A percentile compares a stretch with the other conserved stretches of the same genome.
These are phyloP conservation scores for Laodelphax striatellus DNA, from an alignment of 1,140 invertebrate genomes.

Conservation along the genomic window DNA sequence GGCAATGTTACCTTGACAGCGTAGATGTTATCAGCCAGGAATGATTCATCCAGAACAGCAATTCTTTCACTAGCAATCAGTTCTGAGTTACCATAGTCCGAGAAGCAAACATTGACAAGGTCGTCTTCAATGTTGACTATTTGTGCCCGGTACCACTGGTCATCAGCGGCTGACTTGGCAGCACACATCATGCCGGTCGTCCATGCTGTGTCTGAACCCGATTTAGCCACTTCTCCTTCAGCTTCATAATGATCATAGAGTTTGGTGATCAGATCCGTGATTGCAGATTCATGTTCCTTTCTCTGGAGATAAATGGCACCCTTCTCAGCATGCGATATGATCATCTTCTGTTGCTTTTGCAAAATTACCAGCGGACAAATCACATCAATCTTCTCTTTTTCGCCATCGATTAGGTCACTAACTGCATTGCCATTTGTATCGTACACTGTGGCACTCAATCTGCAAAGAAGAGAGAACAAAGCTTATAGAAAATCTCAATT, in stretches of 20 bases:
- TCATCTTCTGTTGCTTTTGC: not conserved
- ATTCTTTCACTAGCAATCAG: not conserved
- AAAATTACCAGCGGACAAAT: not conserved
- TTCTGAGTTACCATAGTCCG: not conserved
- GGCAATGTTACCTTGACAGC: not conserved
- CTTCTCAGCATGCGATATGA: not conserved
- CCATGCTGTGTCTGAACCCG: not conserved
- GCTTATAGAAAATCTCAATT: too few species aligned
- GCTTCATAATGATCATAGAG: not conserved
- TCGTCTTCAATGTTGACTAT: not conserved
- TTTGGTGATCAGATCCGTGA: not conserved
- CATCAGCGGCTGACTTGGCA: not conserved
- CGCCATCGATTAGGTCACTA: too few species aligned
- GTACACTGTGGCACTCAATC: too few species aligned
- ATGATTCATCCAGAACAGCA: not conserved
- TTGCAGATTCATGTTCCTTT: not conserved
- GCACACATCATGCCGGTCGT: not conserved
- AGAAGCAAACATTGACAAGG: not conserved
- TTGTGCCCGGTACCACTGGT: not conserved
- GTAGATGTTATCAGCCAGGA: not conserved
- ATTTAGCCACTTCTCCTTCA: not conserved
- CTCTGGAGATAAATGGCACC: not conserved
- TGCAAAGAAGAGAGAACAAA: too few species aligned
- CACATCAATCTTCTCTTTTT: not conserved
- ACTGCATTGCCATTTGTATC: too few species aligned